A percentile compares a stretch with the other conserved stretches of the same genome.
Evolutionary conservation across 2,113 vertebrate species (phyloP).

Genomic region (Neotoma lepida): DNA sequence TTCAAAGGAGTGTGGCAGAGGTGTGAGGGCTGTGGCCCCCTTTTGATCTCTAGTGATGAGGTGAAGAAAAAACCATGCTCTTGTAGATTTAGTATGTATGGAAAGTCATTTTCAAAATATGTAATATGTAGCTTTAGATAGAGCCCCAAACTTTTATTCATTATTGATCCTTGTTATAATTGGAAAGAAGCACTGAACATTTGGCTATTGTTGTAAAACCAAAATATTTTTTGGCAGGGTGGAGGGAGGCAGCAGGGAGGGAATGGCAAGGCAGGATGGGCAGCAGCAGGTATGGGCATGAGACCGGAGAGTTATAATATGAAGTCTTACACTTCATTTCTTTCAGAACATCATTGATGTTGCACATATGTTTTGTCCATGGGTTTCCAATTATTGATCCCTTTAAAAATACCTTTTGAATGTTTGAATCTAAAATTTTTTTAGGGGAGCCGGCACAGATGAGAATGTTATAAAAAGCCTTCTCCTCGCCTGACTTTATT

Average conservation of each 20-base stretch:
- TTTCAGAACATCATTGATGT: constrained; percentile 13
- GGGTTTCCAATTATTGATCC: constrained; percentile 48
- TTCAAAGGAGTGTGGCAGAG: neutral
- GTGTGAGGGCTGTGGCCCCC: neutral
- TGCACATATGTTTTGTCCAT: neutral
- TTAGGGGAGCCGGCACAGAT: constrained; percentile 10
- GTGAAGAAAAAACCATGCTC: neutral
- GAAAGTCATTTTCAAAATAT: neutral
- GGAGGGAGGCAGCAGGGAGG: neutral
- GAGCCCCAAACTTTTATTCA: neutral
- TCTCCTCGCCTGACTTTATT: constrained; percentile 59
- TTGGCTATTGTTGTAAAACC: constrained; percentile 26
- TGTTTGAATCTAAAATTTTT: constrained; percentile 65
- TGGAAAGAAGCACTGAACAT: constrained; percentile 22
- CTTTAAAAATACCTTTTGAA: constrained; percentile 65
- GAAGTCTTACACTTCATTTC: neutral
- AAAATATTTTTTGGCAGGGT: neutral
- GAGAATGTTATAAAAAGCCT: constrained; percentile 67
- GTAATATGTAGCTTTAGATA: neutral
- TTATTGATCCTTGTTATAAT: neutral
- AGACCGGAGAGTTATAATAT: neutral
- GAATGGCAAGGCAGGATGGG: neutral
- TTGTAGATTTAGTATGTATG: neutral
- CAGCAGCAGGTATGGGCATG: constrained; percentile 5
- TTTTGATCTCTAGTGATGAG: neutral